phyloP scores from a whole-genome alignment of 92 coral and sea anemone species.

The Epizoanthus ramosus region DNA sequence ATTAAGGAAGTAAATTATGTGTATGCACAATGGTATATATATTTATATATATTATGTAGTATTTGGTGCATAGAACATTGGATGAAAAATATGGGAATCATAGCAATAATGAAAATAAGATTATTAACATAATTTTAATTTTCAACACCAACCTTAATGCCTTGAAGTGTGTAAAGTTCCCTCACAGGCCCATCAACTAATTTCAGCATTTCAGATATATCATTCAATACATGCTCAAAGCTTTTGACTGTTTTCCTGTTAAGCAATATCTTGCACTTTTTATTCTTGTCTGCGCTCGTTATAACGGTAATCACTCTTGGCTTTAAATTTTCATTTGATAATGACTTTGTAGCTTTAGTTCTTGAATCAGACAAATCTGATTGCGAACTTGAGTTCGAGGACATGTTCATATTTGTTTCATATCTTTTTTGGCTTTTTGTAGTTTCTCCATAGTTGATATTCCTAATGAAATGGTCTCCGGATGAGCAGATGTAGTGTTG shows the following conservation, averaged over 20 bases:
- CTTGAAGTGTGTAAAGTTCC: constrained; percentile 63
- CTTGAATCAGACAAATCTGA: constrained; percentile 58
- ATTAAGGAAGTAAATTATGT: neutral
- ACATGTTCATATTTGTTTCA: constrained; percentile 27
- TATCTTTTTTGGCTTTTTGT: constrained; percentile 40
- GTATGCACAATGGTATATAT: neutral
- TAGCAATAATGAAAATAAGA: neutral
- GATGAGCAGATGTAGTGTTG: constrained; percentile 78
- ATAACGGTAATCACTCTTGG: constrained; percentile 75
- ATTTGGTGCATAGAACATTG: neutral
- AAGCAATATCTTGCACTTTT: constrained; percentile 71
- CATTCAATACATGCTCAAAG: constrained; percentile 72
- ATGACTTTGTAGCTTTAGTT: constrained; percentile 51
- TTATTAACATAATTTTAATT: neutral
- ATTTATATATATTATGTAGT: neutral
- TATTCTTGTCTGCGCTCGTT: constrained; percentile 54
- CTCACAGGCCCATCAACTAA: constrained; percentile 49
- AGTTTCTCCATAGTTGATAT: constrained; percentile 58
- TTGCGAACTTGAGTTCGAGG: constrained; percentile 33
- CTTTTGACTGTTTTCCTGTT: constrained; percentile 80
- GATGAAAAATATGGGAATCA: neutral
- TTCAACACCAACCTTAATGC: constrained; percentile 55
- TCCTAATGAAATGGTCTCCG: constrained; percentile 77
- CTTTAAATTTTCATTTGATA: constrained; percentile 46
- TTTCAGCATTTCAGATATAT: constrained; percentile 84